Evolutionary conservation across 1,140 invertebrate genomes (phyloP).

Genomic region (Magallana gigas): DNA sequence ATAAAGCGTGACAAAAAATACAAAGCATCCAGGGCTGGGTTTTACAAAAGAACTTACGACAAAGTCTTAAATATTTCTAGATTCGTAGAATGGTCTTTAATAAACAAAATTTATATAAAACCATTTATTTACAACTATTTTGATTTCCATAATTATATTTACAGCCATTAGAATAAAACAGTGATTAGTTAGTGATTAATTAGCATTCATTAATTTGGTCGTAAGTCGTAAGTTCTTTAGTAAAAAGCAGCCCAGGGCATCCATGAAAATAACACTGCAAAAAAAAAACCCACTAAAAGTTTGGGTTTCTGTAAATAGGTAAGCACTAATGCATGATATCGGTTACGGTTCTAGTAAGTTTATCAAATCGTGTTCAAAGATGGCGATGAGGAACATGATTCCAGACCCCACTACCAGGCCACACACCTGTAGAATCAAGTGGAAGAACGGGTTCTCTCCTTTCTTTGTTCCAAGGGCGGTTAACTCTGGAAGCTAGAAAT

Average conservation of each 20-base stretch:
- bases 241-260: background rate
- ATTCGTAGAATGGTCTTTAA: too few relatives aligned
- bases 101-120: too few relatives aligned
- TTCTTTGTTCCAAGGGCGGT: slow-evolving; percentile 52
- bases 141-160: too few relatives aligned
- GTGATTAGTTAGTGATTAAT: too few relatives aligned
- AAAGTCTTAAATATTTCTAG: too few relatives aligned
- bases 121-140: too few relatives aligned
- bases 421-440: slow-evolving; percentile 57
- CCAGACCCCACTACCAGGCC: slow-evolving; percentile 55
- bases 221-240: too few relatives aligned
- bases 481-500: slow-evolving; percentile 58
- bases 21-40: background rate
- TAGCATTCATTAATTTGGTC: too few relatives aligned
- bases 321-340: background rate
- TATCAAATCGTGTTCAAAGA: slow-evolving; percentile 58
- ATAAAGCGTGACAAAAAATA: background rate
- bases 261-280: background rate
- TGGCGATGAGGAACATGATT: slow-evolving; percentile 60
- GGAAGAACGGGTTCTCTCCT: slow-evolving; percentile 51
- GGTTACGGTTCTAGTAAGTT: slow-evolving; percentile 29
- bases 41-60: too few relatives aligned
- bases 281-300: background rate
- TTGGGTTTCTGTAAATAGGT: too few relatives aligned
- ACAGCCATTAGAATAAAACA: too few relatives aligned